Conservation (phyloP, 2,888 invertebrate species). For the Teleogryllus oceanicus region DNA sequence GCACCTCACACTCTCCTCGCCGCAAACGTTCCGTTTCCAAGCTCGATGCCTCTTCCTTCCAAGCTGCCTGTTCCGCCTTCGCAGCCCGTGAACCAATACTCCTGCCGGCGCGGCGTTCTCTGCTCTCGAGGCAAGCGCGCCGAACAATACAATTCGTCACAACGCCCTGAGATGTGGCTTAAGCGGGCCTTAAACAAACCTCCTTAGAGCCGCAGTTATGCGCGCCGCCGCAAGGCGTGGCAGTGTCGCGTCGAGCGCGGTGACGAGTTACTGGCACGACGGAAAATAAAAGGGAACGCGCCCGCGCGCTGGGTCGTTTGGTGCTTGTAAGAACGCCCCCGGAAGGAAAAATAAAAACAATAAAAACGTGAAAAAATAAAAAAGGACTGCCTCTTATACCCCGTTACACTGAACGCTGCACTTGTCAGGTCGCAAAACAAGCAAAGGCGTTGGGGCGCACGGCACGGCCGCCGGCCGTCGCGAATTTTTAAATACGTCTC, state of each 20-base stretch:
- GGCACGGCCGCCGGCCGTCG: too few relatives aligned
- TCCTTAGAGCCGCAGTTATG: background rate
- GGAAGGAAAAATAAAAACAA: background rate
- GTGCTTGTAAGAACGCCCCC: background rate
- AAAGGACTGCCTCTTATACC: too few relatives aligned
- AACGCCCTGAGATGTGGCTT: background rate
- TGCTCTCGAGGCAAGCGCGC: background rate
- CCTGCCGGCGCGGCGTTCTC: too few relatives aligned
- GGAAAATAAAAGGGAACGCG: background rate
- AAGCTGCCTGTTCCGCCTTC: too few relatives aligned
- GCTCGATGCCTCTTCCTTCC: too few relatives aligned
- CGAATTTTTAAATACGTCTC: too few relatives aligned
- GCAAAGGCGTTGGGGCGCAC: background rate
- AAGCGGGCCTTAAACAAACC: background rate
- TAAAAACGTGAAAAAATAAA: background rate
- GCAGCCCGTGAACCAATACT: too few relatives aligned
- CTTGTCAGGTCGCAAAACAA: background rate
- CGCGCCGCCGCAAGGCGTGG: background rate
- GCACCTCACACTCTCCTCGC: too few relatives aligned
- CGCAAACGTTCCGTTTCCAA: too few relatives aligned
- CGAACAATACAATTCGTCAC: background rate
- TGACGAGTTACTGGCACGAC: background rate
- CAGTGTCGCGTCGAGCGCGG: background rate
- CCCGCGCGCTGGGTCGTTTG: background rate
- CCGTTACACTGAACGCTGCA: background rate